Conservation (phyloP, 2,113 vertebrate species). For the Saimiri boliviensis region DNA sequence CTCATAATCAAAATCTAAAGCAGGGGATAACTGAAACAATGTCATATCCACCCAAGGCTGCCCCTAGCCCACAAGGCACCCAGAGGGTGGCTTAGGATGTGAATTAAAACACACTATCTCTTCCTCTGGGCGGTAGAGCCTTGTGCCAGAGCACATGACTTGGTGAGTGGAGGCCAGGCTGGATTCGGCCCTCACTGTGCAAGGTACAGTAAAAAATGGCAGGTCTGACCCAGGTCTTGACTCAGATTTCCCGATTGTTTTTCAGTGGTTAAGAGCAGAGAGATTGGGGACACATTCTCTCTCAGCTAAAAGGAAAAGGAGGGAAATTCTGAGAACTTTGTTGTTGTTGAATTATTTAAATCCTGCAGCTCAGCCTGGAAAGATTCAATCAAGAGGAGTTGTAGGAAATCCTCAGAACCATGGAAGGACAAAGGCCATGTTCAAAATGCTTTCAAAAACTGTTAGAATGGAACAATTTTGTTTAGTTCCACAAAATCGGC, state of each 20-base stretch:
- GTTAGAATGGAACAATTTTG: slow-evolving; percentile 40
- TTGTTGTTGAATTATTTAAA: slow-evolving; percentile 36
- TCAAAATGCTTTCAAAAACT: slow-evolving; percentile 66
- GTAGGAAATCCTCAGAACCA: slow-evolving; percentile 62
- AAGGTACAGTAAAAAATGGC: neutral
- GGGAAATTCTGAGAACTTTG: neutral
- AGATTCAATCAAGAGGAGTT: slow-evolving; percentile 56
- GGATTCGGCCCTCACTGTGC: neutral
- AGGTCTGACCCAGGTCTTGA: neutral
- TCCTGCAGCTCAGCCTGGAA: slow-evolving; percentile 41
- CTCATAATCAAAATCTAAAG: neutral
- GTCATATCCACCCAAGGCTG: neutral
- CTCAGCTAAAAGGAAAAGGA: neutral
- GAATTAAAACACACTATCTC: neutral
- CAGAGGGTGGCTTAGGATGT: neutral
- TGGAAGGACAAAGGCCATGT: slow-evolving; percentile 50
- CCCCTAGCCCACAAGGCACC: neutral
- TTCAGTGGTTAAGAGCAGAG: neutral
- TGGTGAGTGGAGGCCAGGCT: neutral
- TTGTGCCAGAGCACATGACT: neutral
- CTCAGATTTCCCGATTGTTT: neutral
- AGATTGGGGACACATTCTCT: neutral
- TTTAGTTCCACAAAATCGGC: slow-evolving; percentile 65
- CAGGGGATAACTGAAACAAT: neutral
- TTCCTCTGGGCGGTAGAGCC: neutral